phyloP scores from a whole-genome alignment of 2,113 vertebrate genomes.

The Antennarius striatus region DNA sequence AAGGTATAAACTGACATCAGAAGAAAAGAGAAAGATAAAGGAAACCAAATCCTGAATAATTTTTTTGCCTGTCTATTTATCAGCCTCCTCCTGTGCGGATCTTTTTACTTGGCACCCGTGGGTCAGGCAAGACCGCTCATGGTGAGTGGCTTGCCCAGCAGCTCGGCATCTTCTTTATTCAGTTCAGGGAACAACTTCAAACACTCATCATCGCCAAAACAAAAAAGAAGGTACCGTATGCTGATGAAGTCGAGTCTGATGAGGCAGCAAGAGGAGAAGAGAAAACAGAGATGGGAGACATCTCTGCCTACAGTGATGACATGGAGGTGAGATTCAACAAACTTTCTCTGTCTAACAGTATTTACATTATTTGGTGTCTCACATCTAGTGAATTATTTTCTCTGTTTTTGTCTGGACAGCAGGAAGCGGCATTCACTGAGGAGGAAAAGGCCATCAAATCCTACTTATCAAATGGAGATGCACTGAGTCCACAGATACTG shows the following conservation, averaged over 20 bases:
- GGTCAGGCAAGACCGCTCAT: conserved; percentile 87
- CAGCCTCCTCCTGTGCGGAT: conserved; percentile 90
- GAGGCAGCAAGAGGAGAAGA: conserved; percentile 62
- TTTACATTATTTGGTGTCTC: neutral
- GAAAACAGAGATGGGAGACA: conserved; percentile 26
- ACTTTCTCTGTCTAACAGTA: neutral
- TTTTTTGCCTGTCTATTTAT: conserved; percentile 6
- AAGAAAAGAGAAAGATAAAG: neutral
- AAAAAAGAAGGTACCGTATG: conserved; percentile 72
- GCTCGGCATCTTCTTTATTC: conserved; percentile 90
- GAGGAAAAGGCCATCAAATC: conserved; percentile 87
- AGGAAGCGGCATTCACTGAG: conserved; percentile 78
- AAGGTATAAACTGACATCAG: conserved; percentile 77
- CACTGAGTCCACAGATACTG: conserved; percentile 82
- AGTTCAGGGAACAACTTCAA: conserved; percentile 90
- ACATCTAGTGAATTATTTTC: neutral
- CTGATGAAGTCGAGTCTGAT: conserved; percentile 81
- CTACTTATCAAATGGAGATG: conserved; percentile 78
- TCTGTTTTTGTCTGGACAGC: conserved; percentile 24
- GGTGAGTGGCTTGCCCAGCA: conserved; percentile 84
- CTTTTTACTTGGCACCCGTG: conserved; percentile 84
- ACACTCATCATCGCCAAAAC: conserved; percentile 87
- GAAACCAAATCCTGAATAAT: neutral
- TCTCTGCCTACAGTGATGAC: neutral
- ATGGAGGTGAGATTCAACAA: conserved; percentile 31